A percentile compares a stretch with the other conserved stretches of the same genome.
phyloP scores from a whole-genome alignment of 1,140 invertebrate genomes.

The Drosophila lowei region DNA sequence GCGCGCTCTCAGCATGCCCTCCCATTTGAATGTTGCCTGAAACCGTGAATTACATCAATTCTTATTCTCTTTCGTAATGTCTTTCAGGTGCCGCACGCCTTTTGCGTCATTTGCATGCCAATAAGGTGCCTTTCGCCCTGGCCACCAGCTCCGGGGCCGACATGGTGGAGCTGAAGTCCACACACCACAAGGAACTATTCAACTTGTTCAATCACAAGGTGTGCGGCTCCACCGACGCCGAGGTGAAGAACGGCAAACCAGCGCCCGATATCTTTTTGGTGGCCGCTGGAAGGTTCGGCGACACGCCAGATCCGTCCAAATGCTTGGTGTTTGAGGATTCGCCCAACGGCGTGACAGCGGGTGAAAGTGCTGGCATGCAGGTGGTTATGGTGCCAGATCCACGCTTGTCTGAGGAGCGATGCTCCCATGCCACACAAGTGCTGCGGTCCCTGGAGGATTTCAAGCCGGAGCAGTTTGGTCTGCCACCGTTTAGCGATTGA shows the following conservation, averaged over 20 bases:
- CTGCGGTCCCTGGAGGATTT: constrained; percentile 92
- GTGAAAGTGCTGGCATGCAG: constrained; percentile 93
- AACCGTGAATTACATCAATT: too few species aligned
- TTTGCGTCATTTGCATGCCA: constrained; percentile 90
- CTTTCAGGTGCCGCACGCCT: constrained; percentile 91
- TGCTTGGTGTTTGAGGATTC: constrained; percentile 97
- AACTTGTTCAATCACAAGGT: constrained; percentile 92
- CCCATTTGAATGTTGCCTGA: neutral
- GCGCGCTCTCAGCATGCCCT: neutral
- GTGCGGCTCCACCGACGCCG: constrained; percentile 92
- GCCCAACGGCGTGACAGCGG: constrained; percentile 93
- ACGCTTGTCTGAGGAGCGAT: constrained; percentile 86
- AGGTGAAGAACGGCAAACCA: constrained; percentile 96
- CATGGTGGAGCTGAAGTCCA: constrained; percentile 91
- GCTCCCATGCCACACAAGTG: constrained; percentile 88
- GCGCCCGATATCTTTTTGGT: constrained; percentile 96
- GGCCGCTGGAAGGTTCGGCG: constrained; percentile 91
- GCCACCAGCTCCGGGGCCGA: constrained; percentile 93
- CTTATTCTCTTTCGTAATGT: neutral
- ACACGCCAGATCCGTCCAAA: constrained; percentile 88
- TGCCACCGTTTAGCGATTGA: constrained; percentile 87
- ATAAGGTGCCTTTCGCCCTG: constrained; percentile 92
- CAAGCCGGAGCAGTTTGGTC: constrained; percentile 92
- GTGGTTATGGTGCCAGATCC: constrained; percentile 94
- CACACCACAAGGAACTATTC: constrained; percentile 89